Conservation (phyloP, 2,888 invertebrate species). For the Periphyllus acericola region DNA sequence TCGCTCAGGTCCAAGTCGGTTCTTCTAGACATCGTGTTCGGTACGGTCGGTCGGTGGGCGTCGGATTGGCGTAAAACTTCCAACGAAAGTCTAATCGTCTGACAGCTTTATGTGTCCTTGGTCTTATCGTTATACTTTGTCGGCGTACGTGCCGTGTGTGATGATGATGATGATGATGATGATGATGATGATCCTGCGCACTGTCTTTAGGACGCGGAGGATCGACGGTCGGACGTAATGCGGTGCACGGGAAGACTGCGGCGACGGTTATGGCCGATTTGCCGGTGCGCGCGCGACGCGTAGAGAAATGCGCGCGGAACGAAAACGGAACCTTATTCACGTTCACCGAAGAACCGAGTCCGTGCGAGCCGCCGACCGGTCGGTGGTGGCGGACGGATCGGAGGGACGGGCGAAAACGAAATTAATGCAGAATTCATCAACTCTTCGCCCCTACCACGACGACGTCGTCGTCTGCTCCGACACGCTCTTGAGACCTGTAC, state of each 20-base stretch:
- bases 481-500: background rate
- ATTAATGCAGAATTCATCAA: background rate
- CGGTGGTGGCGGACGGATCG: background rate
- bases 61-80: too few relatives aligned
- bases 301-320: background rate
- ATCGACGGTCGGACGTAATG: too few relatives aligned
- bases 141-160: too few relatives aligned
- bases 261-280: too few relatives aligned
- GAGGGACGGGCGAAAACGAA: background rate
- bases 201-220: too few relatives aligned
- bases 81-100: too few relatives aligned
- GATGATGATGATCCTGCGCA: too few relatives aligned
- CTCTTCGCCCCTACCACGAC: conserved; percentile 22
- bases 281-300: background rate
- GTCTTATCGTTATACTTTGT: too few relatives aligned
- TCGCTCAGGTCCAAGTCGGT: conserved; percentile 73
- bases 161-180: too few relatives aligned
- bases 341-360: conserved; percentile 16
- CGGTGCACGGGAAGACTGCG: too few relatives aligned
- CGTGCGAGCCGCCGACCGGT: conserved; percentile 3
- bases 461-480: background rate
- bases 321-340: conserved; percentile 52
- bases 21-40: conserved; percentile 67
- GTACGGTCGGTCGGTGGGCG: conserved; percentile 67
- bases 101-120: too few relatives aligned